Evolutionary conservation across 2,113 vertebrate genomes (phyloP).

Genomic region (Bubo blakistoni): DNA sequence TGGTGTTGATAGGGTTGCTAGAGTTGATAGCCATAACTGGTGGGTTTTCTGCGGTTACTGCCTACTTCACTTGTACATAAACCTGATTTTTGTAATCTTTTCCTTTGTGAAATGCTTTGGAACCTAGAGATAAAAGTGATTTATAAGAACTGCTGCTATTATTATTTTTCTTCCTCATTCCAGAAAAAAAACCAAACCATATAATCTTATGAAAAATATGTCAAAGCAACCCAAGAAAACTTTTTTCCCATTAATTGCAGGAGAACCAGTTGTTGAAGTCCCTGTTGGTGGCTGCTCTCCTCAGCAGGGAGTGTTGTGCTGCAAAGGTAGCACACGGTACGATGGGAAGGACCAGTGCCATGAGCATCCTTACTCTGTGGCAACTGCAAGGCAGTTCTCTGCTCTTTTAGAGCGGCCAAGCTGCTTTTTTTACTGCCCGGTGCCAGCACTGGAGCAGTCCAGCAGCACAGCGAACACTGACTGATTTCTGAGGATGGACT

Average conservation of each 20-base stretch:
- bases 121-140: background rate
- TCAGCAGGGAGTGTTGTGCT: background rate
- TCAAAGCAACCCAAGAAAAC: background rate
- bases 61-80: background rate
- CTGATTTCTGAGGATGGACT: background rate
- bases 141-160: background rate
- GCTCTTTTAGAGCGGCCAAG: background rate
- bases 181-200: background rate
- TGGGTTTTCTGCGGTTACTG: background rate
- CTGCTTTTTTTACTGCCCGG: rapidly evolving
- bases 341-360: background rate
- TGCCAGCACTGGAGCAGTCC: background rate
- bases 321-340: rapidly evolving
- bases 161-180: background rate
- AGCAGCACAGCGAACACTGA: rapidly evolving
- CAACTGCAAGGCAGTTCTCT: rapidly evolving
- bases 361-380: rapidly evolving
- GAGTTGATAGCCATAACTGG: background rate
- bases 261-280: background rate
- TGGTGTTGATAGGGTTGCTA: background rate
- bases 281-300: background rate
- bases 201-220: background rate
- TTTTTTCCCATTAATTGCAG: background rate
- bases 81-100: background rate
- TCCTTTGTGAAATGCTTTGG: background rate